Evolutionary conservation across 1,140 invertebrate species (phyloP).

Genomic region (Cotesia chilonis): DNA sequence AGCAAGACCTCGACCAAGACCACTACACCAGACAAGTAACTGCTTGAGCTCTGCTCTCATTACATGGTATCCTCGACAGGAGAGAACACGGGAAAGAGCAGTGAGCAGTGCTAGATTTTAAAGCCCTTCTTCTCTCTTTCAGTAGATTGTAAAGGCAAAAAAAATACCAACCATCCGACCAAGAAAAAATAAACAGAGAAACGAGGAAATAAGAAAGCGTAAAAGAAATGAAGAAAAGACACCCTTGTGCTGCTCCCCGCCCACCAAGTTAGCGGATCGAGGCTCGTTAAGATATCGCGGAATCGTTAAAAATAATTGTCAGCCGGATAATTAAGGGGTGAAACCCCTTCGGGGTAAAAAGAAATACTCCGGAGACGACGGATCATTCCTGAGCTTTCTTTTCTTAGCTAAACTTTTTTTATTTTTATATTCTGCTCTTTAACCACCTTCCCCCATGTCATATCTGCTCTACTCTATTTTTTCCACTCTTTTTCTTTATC

Average conservation of each 20-base stretch:
- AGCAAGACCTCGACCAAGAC: too few relatives aligned
- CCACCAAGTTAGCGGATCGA: constrained; percentile 54
- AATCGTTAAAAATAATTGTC: constrained; percentile 67
- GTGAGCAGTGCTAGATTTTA: too few relatives aligned
- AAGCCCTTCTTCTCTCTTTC: too few relatives aligned
- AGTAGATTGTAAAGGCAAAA: too few relatives aligned
- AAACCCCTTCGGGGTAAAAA: constrained; percentile 44
- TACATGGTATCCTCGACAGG: too few relatives aligned
- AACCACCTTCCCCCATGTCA: constrained; percentile 25
- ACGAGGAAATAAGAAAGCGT: background rate
- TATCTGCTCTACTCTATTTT: background rate
- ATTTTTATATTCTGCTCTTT: constrained; percentile 35
- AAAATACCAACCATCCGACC: background rate
- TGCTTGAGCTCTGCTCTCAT: too few relatives aligned
- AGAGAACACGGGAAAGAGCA: too few relatives aligned
- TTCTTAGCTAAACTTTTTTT: constrained; percentile 42
- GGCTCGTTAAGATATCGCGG: constrained; percentile 61
- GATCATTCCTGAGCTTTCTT: constrained; percentile 44
- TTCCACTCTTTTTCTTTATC: constrained; percentile 29
- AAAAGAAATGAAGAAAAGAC: constrained; percentile 27
- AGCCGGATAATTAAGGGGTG: constrained; percentile 63
- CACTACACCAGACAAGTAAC: too few relatives aligned
- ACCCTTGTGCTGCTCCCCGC: constrained; percentile 30
- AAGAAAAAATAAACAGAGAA: constrained; percentile 4
- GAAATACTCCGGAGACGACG: constrained; percentile 34